Conservation (phyloP, 2,113 vertebrate genomes). For the Ophthalmolycus amberensis region DNA sequence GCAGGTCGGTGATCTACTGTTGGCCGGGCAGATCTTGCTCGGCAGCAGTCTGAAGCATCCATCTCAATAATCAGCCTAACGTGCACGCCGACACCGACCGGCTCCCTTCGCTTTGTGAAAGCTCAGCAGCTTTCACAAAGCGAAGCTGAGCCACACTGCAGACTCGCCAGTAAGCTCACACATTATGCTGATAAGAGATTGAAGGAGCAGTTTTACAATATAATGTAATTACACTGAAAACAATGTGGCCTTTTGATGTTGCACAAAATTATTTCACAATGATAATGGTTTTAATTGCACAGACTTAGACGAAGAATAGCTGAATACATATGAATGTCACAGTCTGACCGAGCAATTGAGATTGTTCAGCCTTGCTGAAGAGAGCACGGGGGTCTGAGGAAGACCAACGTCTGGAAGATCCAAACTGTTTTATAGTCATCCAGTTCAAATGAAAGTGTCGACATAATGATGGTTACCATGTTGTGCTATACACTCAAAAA, state of each 20-base stretch:
- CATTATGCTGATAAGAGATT: slow-evolving; percentile 54
- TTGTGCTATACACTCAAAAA: background rate
- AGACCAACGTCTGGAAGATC: background rate
- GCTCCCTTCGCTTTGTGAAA: slow-evolving; percentile 56
- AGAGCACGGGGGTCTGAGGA: background rate
- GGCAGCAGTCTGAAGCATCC: slow-evolving; percentile 51
- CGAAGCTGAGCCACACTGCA: slow-evolving; percentile 58
- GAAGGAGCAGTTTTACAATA: slow-evolving; percentile 31
- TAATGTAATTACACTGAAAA: slow-evolving; percentile 33
- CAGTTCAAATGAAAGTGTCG: background rate
- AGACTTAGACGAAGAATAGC: background rate
- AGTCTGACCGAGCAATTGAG: slow-evolving; percentile 33
- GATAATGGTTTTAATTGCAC: slow-evolving; percentile 7
- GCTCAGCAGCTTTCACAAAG: slow-evolving; percentile 67
- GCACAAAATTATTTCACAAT: background rate
- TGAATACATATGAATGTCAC: slow-evolving; percentile 11
- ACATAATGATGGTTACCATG: background rate
- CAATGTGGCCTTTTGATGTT: background rate
- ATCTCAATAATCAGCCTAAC: slow-evolving; percentile 66
- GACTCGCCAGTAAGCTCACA: slow-evolving; percentile 42
- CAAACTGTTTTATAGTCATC: background rate
- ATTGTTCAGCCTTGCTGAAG: slow-evolving; percentile 8
- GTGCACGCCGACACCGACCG: slow-evolving; percentile 47
- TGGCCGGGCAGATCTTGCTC: slow-evolving; percentile 7
- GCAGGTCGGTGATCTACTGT: slow-evolving; percentile 34